Base-by-base conservation (phyloP, 1,140 invertebrate species). In the Aphaenogaster ashmeadi region DNA sequence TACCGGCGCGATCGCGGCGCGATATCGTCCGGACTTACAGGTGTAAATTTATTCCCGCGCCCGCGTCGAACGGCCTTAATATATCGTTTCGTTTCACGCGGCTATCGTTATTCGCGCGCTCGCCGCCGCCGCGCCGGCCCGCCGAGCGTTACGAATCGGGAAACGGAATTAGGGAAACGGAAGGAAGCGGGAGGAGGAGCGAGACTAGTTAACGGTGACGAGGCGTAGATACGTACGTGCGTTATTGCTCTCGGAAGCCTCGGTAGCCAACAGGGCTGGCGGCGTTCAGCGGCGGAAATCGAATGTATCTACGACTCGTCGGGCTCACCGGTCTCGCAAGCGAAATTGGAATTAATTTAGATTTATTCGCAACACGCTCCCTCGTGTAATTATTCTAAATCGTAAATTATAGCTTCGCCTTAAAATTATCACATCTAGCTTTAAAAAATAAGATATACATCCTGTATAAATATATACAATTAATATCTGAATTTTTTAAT, bases 101-200 rank as follows among this genome's bases (percentile, higher is more conserved):
- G 44, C 44, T 33, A n/a, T 47, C 52, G 36, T 56, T 50, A 62
- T 62, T 79, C 44, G 36, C 38, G 41, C 36, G 36, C 15, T 75
- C 27, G 38, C n/a, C 21, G 64, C 6, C 18, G 41, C 44, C 44
- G 9, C 7, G 27, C 66, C 36, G 18, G 58, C 18, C 38, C 18
- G 67, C 78, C 78, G 64, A 83, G 52, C 80, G 80, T 83, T 80
- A 47, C 80, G 41, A 83, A 36, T 83, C 67, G n/a, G 52, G 18
- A 58, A 83, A 72, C 52, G 52, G 41, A 83, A 83, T 83, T 83
- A 58, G 80, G 52, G 15, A 74, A 83, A 83, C 67, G 67, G 80
- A 83, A 74, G 79, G 67, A 83, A 83, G 21, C 52, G 21, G 33
- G 18, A 44, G 41, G 38, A 13, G 27, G 1, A 44, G 21, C 41